Evolutionary conservation across 2,113 vertebrate species (phyloP).

Genomic region (Triplophysa tibetana): DNA sequence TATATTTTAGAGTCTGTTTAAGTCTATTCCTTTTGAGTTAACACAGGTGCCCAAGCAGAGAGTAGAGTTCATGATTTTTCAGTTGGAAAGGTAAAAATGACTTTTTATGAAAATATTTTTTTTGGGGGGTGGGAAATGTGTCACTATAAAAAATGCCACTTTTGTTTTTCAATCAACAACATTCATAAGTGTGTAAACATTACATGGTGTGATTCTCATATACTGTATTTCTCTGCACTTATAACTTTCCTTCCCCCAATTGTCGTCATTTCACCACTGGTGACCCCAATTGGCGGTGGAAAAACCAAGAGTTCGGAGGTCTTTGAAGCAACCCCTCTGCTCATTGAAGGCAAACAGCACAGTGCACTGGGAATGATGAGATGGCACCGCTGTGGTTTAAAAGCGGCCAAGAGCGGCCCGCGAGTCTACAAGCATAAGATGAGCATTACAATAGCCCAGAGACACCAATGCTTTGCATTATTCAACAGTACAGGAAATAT

Average conservation of each 20-base stretch:
- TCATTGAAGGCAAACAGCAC: slow-evolving; percentile 29
- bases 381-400: slow-evolving; percentile 37
- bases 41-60: too few relatives aligned
- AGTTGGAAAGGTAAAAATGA: too few relatives aligned
- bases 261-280: background rate
- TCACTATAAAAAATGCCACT: too few relatives aligned
- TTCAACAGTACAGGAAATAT: slow-evolving; percentile 50
- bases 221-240: background rate
- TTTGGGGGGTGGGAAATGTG: too few relatives aligned
- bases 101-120: too few relatives aligned
- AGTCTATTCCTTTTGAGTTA: too few relatives aligned
- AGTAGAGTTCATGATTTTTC: too few relatives aligned
- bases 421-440: slow-evolving; percentile 9
- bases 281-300: slow-evolving; percentile 12
- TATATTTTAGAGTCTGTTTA: background rate
- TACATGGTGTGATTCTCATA: background rate
- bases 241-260: slow-evolving; percentile 4
- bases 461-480: slow-evolving; percentile 33
- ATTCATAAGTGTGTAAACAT: background rate
- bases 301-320: slow-evolving; percentile 10
- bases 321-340: slow-evolving; percentile 21
- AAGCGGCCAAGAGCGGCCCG: background rate
- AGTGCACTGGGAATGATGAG: slow-evolving; percentile 10
- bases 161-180: too few relatives aligned
- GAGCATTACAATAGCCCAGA: slow-evolving; percentile 33